Base-by-base conservation (phyloP, 2,797 vertebrate species). In the Hephaestus fuliginosus region DNA sequence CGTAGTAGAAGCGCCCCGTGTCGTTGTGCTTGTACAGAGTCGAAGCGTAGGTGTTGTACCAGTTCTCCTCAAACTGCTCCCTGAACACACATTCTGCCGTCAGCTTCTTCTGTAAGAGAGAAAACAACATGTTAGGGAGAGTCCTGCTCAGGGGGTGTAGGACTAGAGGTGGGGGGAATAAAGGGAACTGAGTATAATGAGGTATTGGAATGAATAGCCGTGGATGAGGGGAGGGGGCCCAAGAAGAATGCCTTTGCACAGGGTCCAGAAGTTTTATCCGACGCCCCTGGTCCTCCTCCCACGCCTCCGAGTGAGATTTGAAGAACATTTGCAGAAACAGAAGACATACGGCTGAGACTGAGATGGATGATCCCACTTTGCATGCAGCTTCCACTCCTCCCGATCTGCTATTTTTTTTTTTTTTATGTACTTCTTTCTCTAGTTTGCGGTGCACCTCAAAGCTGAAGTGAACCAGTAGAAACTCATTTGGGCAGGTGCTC, bases 41-140 rank as follows among this genome's bases (percentile, higher is more conserved):
- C 0, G 98, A 99, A 49, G 98, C 97, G 33, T 99, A 99, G 0
- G 98, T 99, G 95, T 99, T 99, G 96, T 99, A 99, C 98, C 98
- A 99, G 94, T 99, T 99, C 95, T 99, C 98, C 95, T 99, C 98
- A 90, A 99, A 99, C 93, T 99, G 98, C 95, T 99, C 98, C 64
- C 98, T 96, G 96, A 99, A 99, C 70, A 99, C 97, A 1, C 98
- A 99, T 91, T 99, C 98, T 33, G 96, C 95, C 0, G 97, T 98
- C 88, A 99, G 96, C 94, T 99, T 99, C 95, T 98, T 98, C 98
- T 99, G 96, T 85, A 62, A 92, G 84, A 82, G 5, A 90, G 69
- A 83, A 84, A 88, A 76, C 57, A 78, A 71, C 62, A 58, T 0
- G n/a, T 88, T 61, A 81, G 70, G 33, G 55, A 1, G n/a, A 25